Evolutionary conservation across 2,113 vertebrate genomes (phyloP).

Genomic region (Hippoglossus stenolepis): DNA sequence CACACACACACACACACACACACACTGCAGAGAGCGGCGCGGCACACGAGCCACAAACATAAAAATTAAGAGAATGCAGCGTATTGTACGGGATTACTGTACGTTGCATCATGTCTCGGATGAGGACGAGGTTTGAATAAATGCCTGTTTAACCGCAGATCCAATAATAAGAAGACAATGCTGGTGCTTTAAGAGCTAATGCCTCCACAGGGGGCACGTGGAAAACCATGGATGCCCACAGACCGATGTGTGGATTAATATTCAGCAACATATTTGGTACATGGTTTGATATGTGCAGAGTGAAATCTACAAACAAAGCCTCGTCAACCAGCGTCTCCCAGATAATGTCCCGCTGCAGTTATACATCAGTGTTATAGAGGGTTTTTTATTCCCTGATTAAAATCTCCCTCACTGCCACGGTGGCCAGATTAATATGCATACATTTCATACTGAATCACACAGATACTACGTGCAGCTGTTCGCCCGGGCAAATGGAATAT

Average conservation of each 20-base stretch:
- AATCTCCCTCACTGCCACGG: not conserved
- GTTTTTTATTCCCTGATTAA: slow-evolving; percentile 31
- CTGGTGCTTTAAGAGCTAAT: slow-evolving; percentile 36
- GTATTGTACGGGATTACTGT: slow-evolving; percentile 20
- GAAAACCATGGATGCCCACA: slow-evolving; percentile 1
- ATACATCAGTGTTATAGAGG: not conserved
- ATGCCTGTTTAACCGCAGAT: slow-evolving; percentile 27
- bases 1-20: slow-evolving; percentile 2
- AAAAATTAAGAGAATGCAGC: not conserved
- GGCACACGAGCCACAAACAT: not conserved
- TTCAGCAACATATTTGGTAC: slow-evolving; percentile 17
- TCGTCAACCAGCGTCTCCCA: not conserved
- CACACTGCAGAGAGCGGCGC: not conserved
- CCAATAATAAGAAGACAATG: slow-evolving; percentile 30
- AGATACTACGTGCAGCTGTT: slow-evolving; percentile 42
- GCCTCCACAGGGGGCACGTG: slow-evolving; percentile 28
- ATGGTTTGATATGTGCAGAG: slow-evolving; percentile 10
- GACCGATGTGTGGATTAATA: slow-evolving; percentile 18
- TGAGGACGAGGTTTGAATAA: slow-evolving; percentile 39
- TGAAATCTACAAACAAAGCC: slow-evolving; percentile 6
- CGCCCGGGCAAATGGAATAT: slow-evolving; percentile 27
- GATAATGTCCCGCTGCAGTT: not conserved
- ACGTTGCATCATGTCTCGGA: slow-evolving; percentile 42
- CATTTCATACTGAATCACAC: slow-evolving; percentile 23
- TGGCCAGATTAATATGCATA: slow-evolving; percentile 18